Conservation (phyloP, 2,113 vertebrate species). For the Xiphophorus couchianus region DNA sequence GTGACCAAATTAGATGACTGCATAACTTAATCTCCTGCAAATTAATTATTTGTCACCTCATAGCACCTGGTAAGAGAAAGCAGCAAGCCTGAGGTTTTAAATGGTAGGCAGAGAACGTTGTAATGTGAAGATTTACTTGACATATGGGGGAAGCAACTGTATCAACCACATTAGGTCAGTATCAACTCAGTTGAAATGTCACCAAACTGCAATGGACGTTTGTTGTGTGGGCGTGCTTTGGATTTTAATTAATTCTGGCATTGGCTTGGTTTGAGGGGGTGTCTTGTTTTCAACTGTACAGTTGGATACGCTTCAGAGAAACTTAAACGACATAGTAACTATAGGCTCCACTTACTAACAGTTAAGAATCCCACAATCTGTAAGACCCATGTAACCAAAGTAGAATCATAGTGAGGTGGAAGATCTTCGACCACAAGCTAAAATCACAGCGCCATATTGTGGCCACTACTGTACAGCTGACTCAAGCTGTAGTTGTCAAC, state of each 20-base stretch:
- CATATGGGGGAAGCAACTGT: background rate
- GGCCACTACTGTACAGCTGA: no score
- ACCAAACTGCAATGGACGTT: constrained; percentile 18
- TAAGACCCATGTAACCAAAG: background rate
- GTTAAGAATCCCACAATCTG: background rate
- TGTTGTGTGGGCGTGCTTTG: constrained; percentile 36
- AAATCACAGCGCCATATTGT: no score
- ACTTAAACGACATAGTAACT: background rate
- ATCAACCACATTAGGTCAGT: constrained; percentile 28
- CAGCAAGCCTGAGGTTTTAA: background rate
- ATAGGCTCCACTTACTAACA: background rate
- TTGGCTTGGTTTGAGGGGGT: constrained; percentile 19
- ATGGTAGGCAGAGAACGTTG: background rate
- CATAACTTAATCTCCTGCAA: background rate
- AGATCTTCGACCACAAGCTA: no score
- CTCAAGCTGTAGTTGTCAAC: no score
- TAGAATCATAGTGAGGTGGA: no score
- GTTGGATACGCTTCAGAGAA: background rate
- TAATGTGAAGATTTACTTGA: constrained; percentile 18
- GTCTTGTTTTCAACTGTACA: constrained; percentile 20
- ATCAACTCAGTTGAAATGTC: constrained; percentile 35
- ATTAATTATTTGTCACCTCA: constrained; percentile 1
- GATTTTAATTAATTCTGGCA: constrained; percentile 42
- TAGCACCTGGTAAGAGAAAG: background rate
- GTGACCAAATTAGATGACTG: background rate